Percentiles rank a stretch among this genome's conserved stretches.
phyloP scores from a whole-genome alignment of 2,888 invertebrate genomes.

The Spodoptera littoralis region DNA sequence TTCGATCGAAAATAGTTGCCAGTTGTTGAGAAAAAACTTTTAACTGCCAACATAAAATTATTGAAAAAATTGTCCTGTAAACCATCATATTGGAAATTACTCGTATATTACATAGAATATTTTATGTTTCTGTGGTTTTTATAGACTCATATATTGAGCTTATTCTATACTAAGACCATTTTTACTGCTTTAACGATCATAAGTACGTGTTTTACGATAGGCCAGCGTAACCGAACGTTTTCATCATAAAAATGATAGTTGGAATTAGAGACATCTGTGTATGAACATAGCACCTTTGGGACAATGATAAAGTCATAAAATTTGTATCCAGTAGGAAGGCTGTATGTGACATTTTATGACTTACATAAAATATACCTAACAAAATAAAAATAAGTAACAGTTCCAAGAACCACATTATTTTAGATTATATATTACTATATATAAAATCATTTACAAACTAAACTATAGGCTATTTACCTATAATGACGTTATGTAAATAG shows the following conservation, averaged over 20 bases:
- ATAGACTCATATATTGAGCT: slow-evolving; percentile 81
- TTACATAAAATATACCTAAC: too few species aligned
- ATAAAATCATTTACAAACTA: too few species aligned
- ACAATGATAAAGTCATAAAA: slow-evolving; percentile 33
- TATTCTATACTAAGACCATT: slow-evolving; percentile 79
- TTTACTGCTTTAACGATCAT: slow-evolving; percentile 80
- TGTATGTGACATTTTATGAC: too few species aligned
- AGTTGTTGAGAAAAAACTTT: slow-evolving; percentile 23
- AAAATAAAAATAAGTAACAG: too few species aligned
- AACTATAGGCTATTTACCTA: too few species aligned
- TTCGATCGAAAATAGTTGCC: slow-evolving; percentile 37
- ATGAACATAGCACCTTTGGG: slow-evolving; percentile 15
- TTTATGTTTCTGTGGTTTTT: slow-evolving; percentile 81
- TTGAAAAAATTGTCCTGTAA: slow-evolving; percentile 53
- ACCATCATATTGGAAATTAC: slow-evolving; percentile 76
- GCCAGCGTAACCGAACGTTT: slow-evolving; percentile 56
- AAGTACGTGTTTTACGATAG: slow-evolving; percentile 79
- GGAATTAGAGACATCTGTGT: slow-evolving; percentile 29
- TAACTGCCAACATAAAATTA: slow-evolving; percentile 26
- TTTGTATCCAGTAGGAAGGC: neutral
- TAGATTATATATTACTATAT: too few species aligned
- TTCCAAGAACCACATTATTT: too few species aligned
- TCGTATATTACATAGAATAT: slow-evolving; percentile 77
- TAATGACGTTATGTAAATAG: too few species aligned
- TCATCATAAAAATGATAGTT: slow-evolving; percentile 52